Evolutionary conservation across 2,888 invertebrate genomes (phyloP), one percentile per base, ranked within the genome.

Genomic region (Rhagium mordax): DNA sequence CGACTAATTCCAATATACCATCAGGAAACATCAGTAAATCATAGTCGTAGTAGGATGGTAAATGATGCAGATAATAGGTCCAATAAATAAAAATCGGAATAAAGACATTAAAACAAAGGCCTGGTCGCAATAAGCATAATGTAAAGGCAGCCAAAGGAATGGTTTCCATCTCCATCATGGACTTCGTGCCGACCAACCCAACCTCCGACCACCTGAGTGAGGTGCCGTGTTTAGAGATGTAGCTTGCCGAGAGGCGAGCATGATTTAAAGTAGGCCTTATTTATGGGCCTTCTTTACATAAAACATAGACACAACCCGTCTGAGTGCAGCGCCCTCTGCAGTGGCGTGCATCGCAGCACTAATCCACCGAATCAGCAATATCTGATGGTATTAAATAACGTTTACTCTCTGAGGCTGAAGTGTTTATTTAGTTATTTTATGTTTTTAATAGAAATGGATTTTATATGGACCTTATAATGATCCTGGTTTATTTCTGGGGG

Each of bases 181-280:
- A 65, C 49, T 78, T 78, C 78, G 78, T 79, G 80, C 76, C 78
- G 80, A 78, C 78, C 78, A 70, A 66, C 77, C 77, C 75, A 74
- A 71, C 77, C 77, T 78, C 74, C 82, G 85, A 85, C 86, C 85
- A 86, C 85, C 84, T 84, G 84, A 84, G 85, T 78, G 85, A 84
- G 85, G 85, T 86, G 85, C 84, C 83, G 84, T 84, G 84, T 85
- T 81, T 80, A 73, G 79, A 85, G 85, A 85, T 85, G 85, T 84
- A 80, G 84, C 84, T 84, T 79, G 84, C 84, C 83, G 80, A 84
- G 84, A 84, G 85, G 83, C 82, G 84, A 83, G 83, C 86, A 85
- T 86, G 86, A 87, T 87, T 87, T 87, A 86, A 86, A 86, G 83
- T 84, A 82, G 85, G 78, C 83, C 81, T 84, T 86, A 86, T 86